Conservation (phyloP, 2,888 invertebrate genomes). For the Selenia dentaria region DNA sequence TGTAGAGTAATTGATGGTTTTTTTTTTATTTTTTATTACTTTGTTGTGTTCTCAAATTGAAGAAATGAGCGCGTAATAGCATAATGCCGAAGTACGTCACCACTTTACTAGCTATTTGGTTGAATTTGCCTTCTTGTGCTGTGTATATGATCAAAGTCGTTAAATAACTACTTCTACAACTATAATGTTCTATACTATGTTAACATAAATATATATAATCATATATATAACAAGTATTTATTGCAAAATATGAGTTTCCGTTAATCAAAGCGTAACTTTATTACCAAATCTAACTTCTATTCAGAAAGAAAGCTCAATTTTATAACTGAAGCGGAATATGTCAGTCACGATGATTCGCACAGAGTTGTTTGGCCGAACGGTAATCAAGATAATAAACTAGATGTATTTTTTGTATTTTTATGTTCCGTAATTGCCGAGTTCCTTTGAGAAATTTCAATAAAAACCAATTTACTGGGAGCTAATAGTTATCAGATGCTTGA, state of each 20-base stretch:
- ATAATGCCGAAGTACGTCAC: no score
- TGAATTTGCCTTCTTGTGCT: no score
- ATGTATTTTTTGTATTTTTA: conserved; percentile 20
- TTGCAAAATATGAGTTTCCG: no score
- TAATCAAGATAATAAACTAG: conserved; percentile 23
- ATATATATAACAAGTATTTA: no score
- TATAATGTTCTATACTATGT: no score
- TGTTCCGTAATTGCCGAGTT: conserved; percentile 31
- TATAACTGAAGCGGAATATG: conserved; percentile 19
- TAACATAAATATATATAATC: no score
- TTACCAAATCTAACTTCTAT: no score
- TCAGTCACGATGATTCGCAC: conserved; percentile 23
- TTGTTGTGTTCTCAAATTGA: neutral
- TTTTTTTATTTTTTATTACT: conserved; percentile 10
- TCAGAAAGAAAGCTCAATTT: conserved; percentile 17
- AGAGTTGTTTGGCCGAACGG: conserved; percentile 15
- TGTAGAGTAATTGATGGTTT: conserved; percentile 42
- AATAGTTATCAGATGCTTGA: conserved; percentile 42
- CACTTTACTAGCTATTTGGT: no score
- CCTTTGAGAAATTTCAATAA: conserved; percentile 44
- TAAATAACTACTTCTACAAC: no score
- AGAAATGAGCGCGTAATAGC: no score
- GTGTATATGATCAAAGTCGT: no score
- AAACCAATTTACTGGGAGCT: conserved; percentile 47
- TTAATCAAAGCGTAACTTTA: no score